Evolutionary conservation across 2,113 vertebrate genomes (phyloP).

Genomic region (Labeo rohita): DNA sequence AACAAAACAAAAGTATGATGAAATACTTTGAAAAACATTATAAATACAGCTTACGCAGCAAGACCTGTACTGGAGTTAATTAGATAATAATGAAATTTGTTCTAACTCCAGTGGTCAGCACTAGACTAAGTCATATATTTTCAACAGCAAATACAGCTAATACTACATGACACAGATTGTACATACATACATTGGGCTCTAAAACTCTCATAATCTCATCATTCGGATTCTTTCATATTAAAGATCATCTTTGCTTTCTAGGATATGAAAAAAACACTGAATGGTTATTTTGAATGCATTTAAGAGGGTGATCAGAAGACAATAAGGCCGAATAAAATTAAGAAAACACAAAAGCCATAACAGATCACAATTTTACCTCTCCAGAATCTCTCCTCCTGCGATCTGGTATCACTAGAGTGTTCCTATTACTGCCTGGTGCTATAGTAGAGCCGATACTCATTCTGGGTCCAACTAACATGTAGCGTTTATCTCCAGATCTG

Average conservation of each 20-base stretch:
- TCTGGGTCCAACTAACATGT: constrained; percentile 66
- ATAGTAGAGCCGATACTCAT: constrained; percentile 64
- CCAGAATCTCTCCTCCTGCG: constrained; percentile 48
- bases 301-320: background rate
- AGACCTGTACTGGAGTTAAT: background rate
- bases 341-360: background rate
- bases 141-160: too few relatives aligned
- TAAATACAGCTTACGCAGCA: background rate
- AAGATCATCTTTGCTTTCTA: background rate
- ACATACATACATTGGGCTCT: background rate
- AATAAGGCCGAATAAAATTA: background rate
- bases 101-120: too few relatives aligned
- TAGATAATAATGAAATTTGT: too few relatives aligned
- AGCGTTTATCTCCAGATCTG: constrained; percentile 63
- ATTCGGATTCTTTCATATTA: background rate
- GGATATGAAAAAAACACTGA: background rate
- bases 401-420: constrained; percentile 62
- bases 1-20: too few relatives aligned
- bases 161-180: background rate
- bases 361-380: constrained; percentile 39
- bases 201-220: background rate
- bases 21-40: too few relatives aligned
- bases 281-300: background rate
- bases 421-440: constrained; percentile 64
- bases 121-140: too few relatives aligned